A percentile compares a stretch with the other conserved stretches of the same genome.
Evolutionary conservation across 2,113 vertebrate species (phyloP).

Genomic region (Coryphaenoides rupestris): DNA sequence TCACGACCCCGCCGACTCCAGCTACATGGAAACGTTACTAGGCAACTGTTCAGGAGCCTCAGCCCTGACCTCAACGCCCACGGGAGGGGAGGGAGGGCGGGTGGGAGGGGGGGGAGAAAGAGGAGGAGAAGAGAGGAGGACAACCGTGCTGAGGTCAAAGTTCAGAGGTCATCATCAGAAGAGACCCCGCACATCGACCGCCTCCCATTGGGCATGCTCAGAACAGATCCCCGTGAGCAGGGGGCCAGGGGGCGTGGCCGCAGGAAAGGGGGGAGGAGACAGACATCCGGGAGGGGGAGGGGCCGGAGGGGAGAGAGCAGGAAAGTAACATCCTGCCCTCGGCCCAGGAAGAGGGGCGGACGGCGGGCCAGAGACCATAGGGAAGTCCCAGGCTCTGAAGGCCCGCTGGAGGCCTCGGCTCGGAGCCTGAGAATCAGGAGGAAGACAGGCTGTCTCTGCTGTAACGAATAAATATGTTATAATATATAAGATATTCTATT

Average conservation of each 20-base stretch:
- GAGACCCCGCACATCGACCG: slow-evolving; percentile 28
- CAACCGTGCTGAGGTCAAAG: slow-evolving; percentile 35
- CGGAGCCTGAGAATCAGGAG: slow-evolving; percentile 25
- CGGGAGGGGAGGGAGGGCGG: slow-evolving; percentile 37
- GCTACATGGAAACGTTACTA: slow-evolving; percentile 45
- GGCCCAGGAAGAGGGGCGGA: slow-evolving; percentile 34
- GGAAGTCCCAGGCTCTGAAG: slow-evolving; percentile 25
- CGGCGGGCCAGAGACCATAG: slow-evolving; percentile 28
- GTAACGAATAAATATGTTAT: neutral
- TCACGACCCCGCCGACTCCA: slow-evolving; percentile 61
- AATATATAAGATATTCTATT: too few species aligned
- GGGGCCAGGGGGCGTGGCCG: slow-evolving; percentile 9
- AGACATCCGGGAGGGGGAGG: slow-evolving; percentile 5
- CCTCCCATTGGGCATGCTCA: slow-evolving; percentile 42
- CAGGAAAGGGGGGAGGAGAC: neutral
- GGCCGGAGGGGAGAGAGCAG: slow-evolving; percentile 2
- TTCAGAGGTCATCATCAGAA: slow-evolving; percentile 33
- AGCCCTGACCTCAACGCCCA: slow-evolving; percentile 74
- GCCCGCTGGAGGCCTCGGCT: slow-evolving; percentile 14
- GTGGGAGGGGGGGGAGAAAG: slow-evolving; percentile 38
- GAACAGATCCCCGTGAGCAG: slow-evolving; percentile 32
- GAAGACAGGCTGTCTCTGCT: slow-evolving; percentile 16
- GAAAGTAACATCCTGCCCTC: slow-evolving; percentile 7
- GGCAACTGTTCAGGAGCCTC: slow-evolving; percentile 78
- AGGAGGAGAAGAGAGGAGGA: slow-evolving; percentile 25